Conservation (phyloP, 1,140 invertebrate species). For the Goniozus legneri region DNA sequence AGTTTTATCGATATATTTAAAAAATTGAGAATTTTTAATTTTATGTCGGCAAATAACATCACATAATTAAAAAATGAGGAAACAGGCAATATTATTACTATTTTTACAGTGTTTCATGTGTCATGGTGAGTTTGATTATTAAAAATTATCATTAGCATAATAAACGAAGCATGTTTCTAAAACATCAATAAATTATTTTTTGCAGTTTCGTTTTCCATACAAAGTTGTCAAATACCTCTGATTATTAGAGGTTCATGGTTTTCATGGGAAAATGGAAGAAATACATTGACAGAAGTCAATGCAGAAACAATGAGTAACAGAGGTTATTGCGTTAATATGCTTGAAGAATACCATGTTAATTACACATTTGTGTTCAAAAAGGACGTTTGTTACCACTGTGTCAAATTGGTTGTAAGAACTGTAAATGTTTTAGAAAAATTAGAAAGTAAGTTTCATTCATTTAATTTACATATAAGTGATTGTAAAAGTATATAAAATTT, state of each 20-base stretch:
- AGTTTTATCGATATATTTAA: too few relatives aligned
- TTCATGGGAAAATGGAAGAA: conserved; percentile 82
- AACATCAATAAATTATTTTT: background rate
- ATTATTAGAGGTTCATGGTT: conserved; percentile 84
- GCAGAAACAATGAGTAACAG: conserved; percentile 69
- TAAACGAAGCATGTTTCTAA: background rate
- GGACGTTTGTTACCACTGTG: conserved; percentile 77
- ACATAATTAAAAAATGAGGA: conserved; percentile 5
- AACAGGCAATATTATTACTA: background rate
- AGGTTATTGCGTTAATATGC: conserved; percentile 70
- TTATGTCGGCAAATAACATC: too few relatives aligned
- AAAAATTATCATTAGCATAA: background rate
- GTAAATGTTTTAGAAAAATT: conserved; percentile 88
- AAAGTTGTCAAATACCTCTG: conserved; percentile 62
- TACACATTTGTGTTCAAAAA: conserved; percentile 81
- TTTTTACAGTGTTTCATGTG: background rate
- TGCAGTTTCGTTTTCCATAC: background rate
- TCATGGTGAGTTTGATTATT: background rate
- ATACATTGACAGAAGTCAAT: conserved; percentile 80
- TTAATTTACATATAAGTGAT: background rate
- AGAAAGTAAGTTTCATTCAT: conserved; percentile 60
- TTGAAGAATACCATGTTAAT: conserved; percentile 73
- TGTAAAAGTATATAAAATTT: background rate
- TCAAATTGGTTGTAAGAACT: conserved; percentile 80
- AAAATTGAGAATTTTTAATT: too few relatives aligned